Evolutionary conservation across 1,140 invertebrate species (phyloP).

Genomic region (Vanessa atalanta): DNA sequence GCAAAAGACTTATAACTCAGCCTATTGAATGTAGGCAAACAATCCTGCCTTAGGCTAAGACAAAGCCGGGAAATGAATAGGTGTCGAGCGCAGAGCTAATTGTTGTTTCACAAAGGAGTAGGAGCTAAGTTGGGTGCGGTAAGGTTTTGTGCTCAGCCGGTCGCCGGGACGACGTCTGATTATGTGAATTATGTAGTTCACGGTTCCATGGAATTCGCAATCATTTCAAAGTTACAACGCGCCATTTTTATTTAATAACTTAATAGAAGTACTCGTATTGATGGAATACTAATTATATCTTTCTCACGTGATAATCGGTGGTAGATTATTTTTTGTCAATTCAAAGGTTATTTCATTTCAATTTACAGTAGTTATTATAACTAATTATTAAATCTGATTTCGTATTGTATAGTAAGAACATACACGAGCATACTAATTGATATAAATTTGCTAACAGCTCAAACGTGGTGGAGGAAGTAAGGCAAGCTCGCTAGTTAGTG

Average conservation of each 20-base stretch:
- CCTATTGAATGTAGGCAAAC: constrained; percentile 55
- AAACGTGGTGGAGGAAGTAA: constrained; percentile 33
- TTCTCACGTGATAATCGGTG: too few relatives aligned
- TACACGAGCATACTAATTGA: constrained; percentile 12
- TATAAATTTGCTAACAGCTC: constrained; percentile 34
- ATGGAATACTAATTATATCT: too few relatives aligned
- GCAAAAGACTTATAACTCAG: constrained; percentile 36
- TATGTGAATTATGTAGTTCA: constrained; percentile 23
- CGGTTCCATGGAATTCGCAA: constrained; percentile 5
- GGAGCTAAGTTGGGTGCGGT: constrained; percentile 47
- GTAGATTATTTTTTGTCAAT: too few relatives aligned
- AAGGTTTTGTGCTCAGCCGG: constrained; percentile 44
- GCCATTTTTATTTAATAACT: too few relatives aligned
- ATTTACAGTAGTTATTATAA: too few relatives aligned
- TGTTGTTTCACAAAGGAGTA: constrained; percentile 61
- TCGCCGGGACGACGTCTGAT: constrained; percentile 29
- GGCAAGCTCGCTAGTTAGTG: constrained; percentile 40
- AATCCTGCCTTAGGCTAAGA: constrained; percentile 51
- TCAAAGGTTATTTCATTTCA: too few relatives aligned
- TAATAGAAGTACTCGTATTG: too few relatives aligned
- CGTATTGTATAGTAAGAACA: not conserved
- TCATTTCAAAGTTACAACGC: too few relatives aligned
- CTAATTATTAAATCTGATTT: too few relatives aligned
- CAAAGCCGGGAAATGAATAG: constrained; percentile 72
- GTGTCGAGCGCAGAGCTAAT: constrained; percentile 71